Evolutionary conservation across 2,888 invertebrate genomes (phyloP).

Genomic region (Anarsia innoxiella): DNA sequence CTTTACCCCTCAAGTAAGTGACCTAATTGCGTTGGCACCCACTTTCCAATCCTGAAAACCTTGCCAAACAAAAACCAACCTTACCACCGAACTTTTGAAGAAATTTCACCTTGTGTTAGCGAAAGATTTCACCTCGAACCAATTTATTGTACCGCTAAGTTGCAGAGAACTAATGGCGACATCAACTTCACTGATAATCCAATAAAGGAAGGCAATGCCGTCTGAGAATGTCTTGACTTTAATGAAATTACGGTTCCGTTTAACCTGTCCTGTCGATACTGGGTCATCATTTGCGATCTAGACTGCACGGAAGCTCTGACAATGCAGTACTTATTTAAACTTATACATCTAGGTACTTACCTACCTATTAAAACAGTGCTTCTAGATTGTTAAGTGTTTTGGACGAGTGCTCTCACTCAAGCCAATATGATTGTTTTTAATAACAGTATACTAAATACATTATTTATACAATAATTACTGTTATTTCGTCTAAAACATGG

Average conservation of each 20-base stretch:
- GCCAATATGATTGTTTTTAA: too few species aligned
- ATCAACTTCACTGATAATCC: conserved; percentile 35
- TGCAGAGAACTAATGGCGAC: conserved; percentile 36
- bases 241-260: conserved; percentile 27
- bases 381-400: too few species aligned
- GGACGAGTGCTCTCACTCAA: too few species aligned
- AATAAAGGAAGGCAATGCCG: conserved; percentile 26
- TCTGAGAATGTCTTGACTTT: background rate
- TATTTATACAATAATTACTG: too few species aligned
- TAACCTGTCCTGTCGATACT: too few species aligned
- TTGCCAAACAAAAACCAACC: conserved; percentile 18
- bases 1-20: conserved; percentile 29
- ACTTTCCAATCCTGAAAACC: conserved; percentile 24
- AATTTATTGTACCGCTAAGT: conserved; percentile 39
- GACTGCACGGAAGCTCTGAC: too few species aligned
- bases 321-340: too few species aligned
- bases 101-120: conserved; percentile 9
- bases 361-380: too few species aligned
- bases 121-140: conserved; percentile 30
- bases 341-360: too few species aligned
- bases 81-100: conserved; percentile 8
- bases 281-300: too few species aligned
- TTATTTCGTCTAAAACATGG: too few species aligned
- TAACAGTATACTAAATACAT: too few species aligned
- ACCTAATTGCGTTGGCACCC: conserved; percentile 38